phyloP scores from a whole-genome alignment of 2,797 vertebrate genomes.

The Squalus acanthias region DNA sequence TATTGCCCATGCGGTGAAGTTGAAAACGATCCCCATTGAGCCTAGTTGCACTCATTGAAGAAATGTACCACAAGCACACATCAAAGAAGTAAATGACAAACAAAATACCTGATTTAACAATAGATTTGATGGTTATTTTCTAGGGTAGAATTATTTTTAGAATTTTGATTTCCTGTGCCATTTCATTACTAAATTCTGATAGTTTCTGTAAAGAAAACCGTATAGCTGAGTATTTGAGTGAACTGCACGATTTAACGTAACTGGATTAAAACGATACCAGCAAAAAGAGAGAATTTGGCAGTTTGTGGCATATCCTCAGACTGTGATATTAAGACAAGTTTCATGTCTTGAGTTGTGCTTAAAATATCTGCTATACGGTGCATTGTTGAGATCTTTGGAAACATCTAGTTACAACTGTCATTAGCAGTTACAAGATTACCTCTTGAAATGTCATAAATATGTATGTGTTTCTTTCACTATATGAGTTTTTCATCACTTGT shows the following conservation, averaged over 20 bases:
- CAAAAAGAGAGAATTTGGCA: not conserved
- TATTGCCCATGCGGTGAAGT: not conserved
- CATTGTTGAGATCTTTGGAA: constrained; percentile 30
- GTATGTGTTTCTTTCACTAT: constrained; percentile 58
- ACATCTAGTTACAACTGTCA: not conserved
- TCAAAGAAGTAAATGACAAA: not conserved
- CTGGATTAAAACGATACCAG: not conserved
- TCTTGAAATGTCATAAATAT: constrained; percentile 48
- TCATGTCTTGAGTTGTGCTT: not conserved
- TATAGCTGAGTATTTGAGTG: constrained; percentile 31
- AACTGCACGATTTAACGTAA: not conserved
- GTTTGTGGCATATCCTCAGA: not conserved
- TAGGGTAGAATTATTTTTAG: constrained; percentile 16
- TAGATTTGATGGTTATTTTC: constrained; percentile 14
- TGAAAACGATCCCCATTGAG: not conserved
- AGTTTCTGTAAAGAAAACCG: constrained; percentile 37
- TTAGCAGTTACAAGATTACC: constrained; percentile 20
- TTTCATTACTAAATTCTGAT: constrained; percentile 33
- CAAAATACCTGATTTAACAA: constrained; percentile 36
- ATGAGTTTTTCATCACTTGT: constrained; percentile 54
- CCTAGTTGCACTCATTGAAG: not conserved
- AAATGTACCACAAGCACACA: not conserved
- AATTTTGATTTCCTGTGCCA: constrained; percentile 23
- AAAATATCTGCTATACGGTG: constrained; percentile 37
- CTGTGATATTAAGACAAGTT: constrained; percentile 19